Conservation (phyloP, 2,888 invertebrate species). For the Drosophila aldrichi region DNA sequence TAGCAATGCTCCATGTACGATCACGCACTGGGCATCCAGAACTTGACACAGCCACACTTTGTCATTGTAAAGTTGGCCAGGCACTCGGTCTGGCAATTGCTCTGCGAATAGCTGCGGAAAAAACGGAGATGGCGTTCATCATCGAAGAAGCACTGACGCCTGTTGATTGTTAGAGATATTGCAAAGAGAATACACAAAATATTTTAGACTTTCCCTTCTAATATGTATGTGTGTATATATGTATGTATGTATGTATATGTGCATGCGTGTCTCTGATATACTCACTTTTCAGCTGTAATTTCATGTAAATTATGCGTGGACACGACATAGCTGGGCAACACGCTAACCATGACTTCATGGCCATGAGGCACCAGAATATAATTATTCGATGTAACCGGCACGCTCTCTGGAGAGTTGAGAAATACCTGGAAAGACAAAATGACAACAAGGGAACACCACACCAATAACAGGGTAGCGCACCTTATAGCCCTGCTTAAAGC, state of each 20-base stretch:
- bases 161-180: conserved; percentile 25
- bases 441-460: too few species aligned
- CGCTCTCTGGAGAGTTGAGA: conserved; percentile 84
- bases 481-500: conserved; percentile 91
- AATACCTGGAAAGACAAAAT: conserved; percentile 70
- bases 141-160: conserved; percentile 89
- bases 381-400: conserved; percentile 83
- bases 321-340: conserved; percentile 91
- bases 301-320: conserved; percentile 88
- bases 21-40: conserved; percentile 88
- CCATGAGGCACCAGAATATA: conserved; percentile 83
- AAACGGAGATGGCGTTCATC: conserved; percentile 88
- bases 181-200: neutral
- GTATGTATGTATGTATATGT: neutral
- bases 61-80: conserved; percentile 88
- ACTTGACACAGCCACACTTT: conserved; percentile 89
- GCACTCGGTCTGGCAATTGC: conserved; percentile 91
- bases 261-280: neutral
- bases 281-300: conserved; percentile 86
- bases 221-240: neutral
- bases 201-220: too few species aligned
- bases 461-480: conserved; percentile 43
- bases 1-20: neutral
- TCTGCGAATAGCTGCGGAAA: conserved; percentile 90
- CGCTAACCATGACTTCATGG: conserved; percentile 88